phyloP scores from a whole-genome alignment of 2,888 invertebrate species.

The Uropetala carovei region DNA sequence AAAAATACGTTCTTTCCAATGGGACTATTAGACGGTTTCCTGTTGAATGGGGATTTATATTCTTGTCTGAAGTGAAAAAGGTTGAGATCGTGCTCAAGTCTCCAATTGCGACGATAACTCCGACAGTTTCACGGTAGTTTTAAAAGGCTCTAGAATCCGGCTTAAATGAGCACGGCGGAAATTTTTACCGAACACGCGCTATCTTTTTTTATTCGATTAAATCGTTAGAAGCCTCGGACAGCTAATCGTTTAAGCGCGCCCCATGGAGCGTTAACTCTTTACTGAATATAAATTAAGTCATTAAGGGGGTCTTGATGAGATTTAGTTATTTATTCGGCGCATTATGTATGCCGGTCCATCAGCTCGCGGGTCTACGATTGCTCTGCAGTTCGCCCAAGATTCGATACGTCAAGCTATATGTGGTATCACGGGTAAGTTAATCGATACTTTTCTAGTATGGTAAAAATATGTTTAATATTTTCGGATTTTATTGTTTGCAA shows the following conservation, averaged over 20 bases:
- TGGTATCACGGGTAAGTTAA: too few species aligned
- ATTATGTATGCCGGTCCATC: conserved; percentile 3
- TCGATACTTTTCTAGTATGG: too few species aligned
- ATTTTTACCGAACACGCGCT: not conserved
- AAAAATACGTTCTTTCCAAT: not conserved
- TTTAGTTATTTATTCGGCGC: conserved; percentile 31
- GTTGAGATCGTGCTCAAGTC: not conserved
- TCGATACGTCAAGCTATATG: too few species aligned
- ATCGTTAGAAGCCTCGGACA: not conserved
- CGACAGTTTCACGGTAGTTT: not conserved
- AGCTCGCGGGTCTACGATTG: not conserved
- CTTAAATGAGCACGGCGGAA: too few species aligned
- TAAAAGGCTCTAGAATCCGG: too few species aligned
- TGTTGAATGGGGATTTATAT: not conserved
- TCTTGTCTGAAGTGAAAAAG: not conserved
- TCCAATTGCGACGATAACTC: too few species aligned
- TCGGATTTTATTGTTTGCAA: too few species aligned
- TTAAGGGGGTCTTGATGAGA: conserved; percentile 52
- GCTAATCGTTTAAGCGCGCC: not conserved
- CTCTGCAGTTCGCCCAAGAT: not conserved
- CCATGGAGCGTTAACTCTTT: conserved; percentile 10
- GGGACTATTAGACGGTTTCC: not conserved
- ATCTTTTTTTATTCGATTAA: not conserved
- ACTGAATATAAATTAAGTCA: conserved; percentile 51
- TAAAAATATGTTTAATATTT: too few species aligned